A percentile compares a stretch with the other conserved stretches of the same genome.
These are phyloP conservation scores for Helogale parvula DNA, from an alignment of 2,113 vertebrate species.

Conservation along the genomic window DNA sequence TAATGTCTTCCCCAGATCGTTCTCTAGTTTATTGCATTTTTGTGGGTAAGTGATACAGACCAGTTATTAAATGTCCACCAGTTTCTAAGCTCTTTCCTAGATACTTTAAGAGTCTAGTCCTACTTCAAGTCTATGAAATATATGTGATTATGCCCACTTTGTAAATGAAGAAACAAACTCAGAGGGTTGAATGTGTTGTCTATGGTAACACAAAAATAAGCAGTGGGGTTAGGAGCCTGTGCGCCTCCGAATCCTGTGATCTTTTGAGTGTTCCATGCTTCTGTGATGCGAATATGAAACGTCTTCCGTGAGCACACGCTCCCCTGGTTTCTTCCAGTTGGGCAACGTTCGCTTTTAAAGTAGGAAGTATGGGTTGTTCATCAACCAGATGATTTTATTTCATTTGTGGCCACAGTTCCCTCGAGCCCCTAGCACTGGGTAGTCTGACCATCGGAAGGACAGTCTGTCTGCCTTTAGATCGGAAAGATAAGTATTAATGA, in stretches of 20 bases:
- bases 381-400: neutral
- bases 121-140: constrained; percentile 12
- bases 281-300: neutral
- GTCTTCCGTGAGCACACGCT: neutral
- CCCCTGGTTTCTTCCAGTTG: neutral
- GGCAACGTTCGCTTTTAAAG: neutral
- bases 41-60: neutral
- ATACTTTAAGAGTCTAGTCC: neutral
- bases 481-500: neutral
- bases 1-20: neutral
- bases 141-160: neutral
- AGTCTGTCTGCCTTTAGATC: neutral
- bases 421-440: neutral
- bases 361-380: neutral
- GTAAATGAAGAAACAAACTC: neutral
- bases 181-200: neutral
- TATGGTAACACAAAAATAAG: neutral
- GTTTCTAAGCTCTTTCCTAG: neutral
- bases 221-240: neutral
- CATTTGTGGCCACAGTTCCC: neutral
- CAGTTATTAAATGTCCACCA: neutral
- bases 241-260: neutral
- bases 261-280: neutral
- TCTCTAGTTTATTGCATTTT: neutral
- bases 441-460: neutral